Percentiles rank a stretch among this genome's conserved stretches.
Evolutionary conservation across 2,113 vertebrate species (phyloP).

Genomic region (Pipra filicauda): DNA sequence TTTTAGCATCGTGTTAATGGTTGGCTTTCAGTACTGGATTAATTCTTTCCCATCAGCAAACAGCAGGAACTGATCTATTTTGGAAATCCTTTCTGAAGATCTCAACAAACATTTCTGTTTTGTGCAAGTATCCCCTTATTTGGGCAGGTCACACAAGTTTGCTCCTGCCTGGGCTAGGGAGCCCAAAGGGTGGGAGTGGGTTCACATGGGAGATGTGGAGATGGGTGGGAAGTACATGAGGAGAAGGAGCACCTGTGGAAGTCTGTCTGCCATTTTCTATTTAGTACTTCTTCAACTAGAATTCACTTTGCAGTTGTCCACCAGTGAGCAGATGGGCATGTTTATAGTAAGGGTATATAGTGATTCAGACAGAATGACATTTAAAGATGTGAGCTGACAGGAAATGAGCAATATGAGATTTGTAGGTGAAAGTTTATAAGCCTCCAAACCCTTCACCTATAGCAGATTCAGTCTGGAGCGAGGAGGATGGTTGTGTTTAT

Average conservation of each 20-base stretch:
- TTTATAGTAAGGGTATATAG: not conserved
- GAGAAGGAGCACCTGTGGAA: conserved; percentile 24
- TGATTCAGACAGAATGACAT: conserved; percentile 38
- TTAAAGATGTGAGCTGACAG: not conserved
- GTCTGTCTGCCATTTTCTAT: not conserved
- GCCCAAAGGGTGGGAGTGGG: not conserved
- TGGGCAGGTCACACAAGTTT: not conserved
- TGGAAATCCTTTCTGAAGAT: not conserved
- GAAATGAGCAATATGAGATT: conserved; percentile 24
- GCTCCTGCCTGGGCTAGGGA: not conserved
- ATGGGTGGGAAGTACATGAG: not conserved
- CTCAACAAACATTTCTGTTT: not conserved
- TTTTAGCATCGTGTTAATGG: not conserved
- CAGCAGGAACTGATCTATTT: not conserved
- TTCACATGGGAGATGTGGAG: not conserved
- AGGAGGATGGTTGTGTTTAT: not conserved
- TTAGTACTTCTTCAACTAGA: not conserved
- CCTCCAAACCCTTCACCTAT: not conserved
- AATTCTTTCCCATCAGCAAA: not conserved
- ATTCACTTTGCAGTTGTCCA: conserved; percentile 28
- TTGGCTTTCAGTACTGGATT: not conserved
- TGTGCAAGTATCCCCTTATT: not conserved
- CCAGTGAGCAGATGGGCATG: conserved; percentile 37
- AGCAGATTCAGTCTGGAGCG: not conserved
- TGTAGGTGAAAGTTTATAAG: conserved; percentile 41